Evolutionary conservation across 2,888 invertebrate species (phyloP).

Genomic region (Xiphydria camelus): DNA sequence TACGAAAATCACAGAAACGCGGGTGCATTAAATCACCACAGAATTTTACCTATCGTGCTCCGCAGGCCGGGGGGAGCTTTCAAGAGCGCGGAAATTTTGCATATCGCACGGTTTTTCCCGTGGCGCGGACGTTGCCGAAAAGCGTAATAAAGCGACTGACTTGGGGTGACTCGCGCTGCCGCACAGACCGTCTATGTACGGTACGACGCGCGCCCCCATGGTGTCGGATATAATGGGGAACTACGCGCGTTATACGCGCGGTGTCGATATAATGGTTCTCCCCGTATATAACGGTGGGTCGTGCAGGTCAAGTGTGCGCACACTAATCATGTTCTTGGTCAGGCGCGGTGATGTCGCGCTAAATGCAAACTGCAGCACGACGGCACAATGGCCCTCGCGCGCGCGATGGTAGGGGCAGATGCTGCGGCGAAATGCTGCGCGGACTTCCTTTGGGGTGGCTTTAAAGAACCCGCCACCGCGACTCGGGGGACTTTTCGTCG

Average conservation of each 20-base stretch:
- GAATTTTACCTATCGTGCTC: too few species aligned
- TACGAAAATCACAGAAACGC: too few species aligned
- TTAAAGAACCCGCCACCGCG: not conserved
- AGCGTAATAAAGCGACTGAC: too few species aligned
- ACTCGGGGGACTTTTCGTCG: not conserved
- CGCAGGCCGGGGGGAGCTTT: too few species aligned
- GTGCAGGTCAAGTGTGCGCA: conserved; percentile 52
- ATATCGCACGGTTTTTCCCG: too few species aligned
- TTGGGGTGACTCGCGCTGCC: too few species aligned
- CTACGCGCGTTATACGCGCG: conserved; percentile 9
- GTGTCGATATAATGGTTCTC: conserved; percentile 51
- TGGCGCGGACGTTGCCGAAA: too few species aligned
- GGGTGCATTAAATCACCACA: too few species aligned
- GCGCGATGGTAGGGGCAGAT: conserved; percentile 1
- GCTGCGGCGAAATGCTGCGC: not conserved
- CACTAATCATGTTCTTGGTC: conserved; percentile 46
- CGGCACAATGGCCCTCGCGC: conserved; percentile 11
- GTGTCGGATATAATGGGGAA: not conserved
- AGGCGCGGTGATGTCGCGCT: conserved; percentile 8
- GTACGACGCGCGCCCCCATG: not conserved
- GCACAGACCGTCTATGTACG: too few species aligned
- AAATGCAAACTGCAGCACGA: conserved; percentile 11
- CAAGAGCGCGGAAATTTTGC: too few species aligned
- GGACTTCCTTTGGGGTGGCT: not conserved
- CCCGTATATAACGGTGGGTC: conserved; percentile 36